phyloP scores from a whole-genome alignment of 2,888 invertebrate species.

The Megalurothrips usitatus region DNA sequence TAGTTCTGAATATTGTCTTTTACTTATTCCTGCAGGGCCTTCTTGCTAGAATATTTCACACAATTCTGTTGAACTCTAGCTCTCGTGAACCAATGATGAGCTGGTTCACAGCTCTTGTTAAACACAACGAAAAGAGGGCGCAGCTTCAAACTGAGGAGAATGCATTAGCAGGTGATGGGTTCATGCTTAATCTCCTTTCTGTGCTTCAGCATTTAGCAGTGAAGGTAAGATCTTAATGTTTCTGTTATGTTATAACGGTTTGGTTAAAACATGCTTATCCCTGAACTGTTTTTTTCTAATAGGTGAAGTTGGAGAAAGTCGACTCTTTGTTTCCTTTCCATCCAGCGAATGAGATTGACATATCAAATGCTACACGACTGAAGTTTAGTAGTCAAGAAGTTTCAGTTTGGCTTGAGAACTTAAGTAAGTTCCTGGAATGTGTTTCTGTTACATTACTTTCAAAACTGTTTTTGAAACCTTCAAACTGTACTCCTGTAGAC shows the following conservation, averaged over 20 bases:
- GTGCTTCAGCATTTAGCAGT: conserved; percentile 85
- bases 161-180: conserved; percentile 85
- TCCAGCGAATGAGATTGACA: conserved; percentile 65
- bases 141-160: conserved; percentile 88
- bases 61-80: conserved; percentile 72
- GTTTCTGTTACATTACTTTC: background rate
- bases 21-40: conserved; percentile 50
- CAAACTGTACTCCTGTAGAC: conserved; percentile 45
- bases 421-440: conserved; percentile 51
- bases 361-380: conserved; percentile 72
- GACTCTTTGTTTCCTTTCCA: conserved; percentile 87
- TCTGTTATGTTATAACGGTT: conserved; percentile 2
- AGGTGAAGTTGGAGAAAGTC: conserved; percentile 81
- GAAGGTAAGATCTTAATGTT: conserved; percentile 50
- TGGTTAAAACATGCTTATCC: background rate
- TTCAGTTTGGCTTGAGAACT: conserved; percentile 64
- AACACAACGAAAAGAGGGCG: conserved; percentile 77
- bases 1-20: background rate
- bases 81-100: conserved; percentile 74
- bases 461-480: background rate
- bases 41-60: conserved; percentile 77
- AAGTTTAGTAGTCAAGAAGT: conserved; percentile 79
- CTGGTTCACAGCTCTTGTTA: conserved; percentile 73
- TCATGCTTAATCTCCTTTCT: conserved; percentile 88
- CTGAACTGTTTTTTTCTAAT: conserved; percentile 33